phyloP scores from a whole-genome alignment of 2,113 vertebrate genomes.

The Thamnophis sirtalis region DNA sequence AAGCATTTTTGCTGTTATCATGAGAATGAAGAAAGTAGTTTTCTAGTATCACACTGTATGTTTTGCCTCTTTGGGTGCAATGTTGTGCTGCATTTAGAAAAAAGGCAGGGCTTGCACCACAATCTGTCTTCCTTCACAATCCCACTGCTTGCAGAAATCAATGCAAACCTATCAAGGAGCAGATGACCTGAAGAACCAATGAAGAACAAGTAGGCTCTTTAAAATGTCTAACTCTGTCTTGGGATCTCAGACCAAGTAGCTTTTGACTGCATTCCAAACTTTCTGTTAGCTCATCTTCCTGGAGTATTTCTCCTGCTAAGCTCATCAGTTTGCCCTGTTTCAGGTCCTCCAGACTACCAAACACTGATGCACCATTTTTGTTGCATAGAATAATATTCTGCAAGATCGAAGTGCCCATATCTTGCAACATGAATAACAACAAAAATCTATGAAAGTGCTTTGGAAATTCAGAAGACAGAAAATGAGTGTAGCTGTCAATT shows the following conservation, averaged over 20 bases:
- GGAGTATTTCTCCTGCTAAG: not conserved
- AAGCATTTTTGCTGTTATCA: not conserved
- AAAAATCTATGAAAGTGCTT: slow-evolving; percentile 3
- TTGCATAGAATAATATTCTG: not conserved
- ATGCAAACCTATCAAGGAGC: not conserved
- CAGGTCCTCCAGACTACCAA: not conserved
- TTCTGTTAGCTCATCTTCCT: not conserved
- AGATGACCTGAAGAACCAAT: not conserved
- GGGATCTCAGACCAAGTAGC: not conserved
- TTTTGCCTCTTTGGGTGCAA: not conserved
- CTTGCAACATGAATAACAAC: not conserved
- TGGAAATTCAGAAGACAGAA: slow-evolving; percentile 14
- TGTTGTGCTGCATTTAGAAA: not conserved
- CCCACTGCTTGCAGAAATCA: not conserved
- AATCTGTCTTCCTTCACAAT: not conserved
- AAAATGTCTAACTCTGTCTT: not conserved
- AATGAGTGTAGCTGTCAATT: slow-evolving; percentile 18
- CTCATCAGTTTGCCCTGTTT: not conserved
- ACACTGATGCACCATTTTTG: not conserved
- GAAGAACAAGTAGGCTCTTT: not conserved
- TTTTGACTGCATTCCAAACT: not conserved
- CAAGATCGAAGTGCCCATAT: not conserved
- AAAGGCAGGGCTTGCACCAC: not conserved
- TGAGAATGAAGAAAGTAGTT: not conserved
- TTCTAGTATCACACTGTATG: not conserved